Evolutionary conservation across 2,113 vertebrate species (phyloP).

Genomic region (Desmodus rotundus): DNA sequence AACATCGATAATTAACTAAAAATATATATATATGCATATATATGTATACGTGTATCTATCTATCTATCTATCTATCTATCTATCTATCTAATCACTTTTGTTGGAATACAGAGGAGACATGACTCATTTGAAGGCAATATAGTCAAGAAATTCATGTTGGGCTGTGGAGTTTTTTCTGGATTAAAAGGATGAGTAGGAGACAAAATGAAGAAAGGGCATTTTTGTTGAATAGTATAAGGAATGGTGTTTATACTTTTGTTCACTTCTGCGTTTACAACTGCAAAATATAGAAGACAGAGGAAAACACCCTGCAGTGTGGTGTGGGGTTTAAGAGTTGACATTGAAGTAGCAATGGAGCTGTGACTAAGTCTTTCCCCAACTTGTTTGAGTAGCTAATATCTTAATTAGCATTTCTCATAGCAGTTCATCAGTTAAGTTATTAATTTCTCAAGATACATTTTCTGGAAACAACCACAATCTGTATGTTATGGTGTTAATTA

Average conservation of each 20-base stretch:
- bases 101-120: not conserved
- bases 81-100: not conserved
- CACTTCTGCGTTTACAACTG: accelerated
- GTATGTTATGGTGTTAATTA: not conserved
- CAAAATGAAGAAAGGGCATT: not conserved
- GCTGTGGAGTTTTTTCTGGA: not conserved
- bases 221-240: no score
- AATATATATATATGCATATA: not conserved
- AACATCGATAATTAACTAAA: accelerated
- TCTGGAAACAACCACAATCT: not conserved
- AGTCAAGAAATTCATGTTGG: not conserved
- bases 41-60: no score
- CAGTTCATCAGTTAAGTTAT: not conserved
- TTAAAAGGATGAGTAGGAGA: not conserved
- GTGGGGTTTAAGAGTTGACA: not conserved
- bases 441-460: not conserved
- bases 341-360: not conserved
- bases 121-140: not conserved
- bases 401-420: not conserved
- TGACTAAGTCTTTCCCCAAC: accelerated
- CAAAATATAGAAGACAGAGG: no score
- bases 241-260: no score
- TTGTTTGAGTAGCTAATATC: accelerated
- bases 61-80: no score
- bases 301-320: no score